Conservation (phyloP, 2,888 invertebrate genomes). For the Brachypterus glaber region DNA sequence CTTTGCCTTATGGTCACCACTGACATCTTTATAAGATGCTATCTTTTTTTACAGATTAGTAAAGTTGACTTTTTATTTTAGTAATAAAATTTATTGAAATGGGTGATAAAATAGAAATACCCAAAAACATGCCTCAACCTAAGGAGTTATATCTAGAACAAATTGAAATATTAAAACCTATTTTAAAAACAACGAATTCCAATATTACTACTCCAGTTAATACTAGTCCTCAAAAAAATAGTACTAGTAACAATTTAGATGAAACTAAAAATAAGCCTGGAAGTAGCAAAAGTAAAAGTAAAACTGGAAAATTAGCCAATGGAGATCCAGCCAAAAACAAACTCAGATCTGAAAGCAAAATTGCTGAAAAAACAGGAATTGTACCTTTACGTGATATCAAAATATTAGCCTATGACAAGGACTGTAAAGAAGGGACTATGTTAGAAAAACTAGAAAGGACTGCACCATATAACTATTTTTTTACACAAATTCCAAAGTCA, state of each 20-base stretch:
- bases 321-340: no score
- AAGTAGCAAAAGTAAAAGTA: slow-evolving; percentile 5
- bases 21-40: no score
- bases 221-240: not conserved
- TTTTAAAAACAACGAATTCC: slow-evolving; percentile 11
- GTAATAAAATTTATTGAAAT: slow-evolving; percentile 56
- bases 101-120: slow-evolving; percentile 44
- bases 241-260: no score
- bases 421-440: slow-evolving; percentile 44
- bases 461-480: slow-evolving; percentile 66
- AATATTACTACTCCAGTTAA: not conserved
- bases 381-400: not conserved
- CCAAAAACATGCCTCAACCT: slow-evolving; percentile 44
- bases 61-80: no score
- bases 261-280: no score
- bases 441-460: slow-evolving; percentile 54
- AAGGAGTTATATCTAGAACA: slow-evolving; percentile 52
- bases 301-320: slow-evolving; percentile 5
- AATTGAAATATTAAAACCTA: slow-evolving; percentile 43
- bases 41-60: no score
- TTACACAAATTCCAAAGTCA: slow-evolving; percentile 59
- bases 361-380: slow-evolving; percentile 21
- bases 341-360: no score
- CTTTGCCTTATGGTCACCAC: no score
- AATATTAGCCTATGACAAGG: not conserved